A percentile compares a stretch with the other conserved stretches of the same genome.
Conservation (phyloP, 2,113 vertebrate genomes). For the Hydropotes inermis region DNA sequence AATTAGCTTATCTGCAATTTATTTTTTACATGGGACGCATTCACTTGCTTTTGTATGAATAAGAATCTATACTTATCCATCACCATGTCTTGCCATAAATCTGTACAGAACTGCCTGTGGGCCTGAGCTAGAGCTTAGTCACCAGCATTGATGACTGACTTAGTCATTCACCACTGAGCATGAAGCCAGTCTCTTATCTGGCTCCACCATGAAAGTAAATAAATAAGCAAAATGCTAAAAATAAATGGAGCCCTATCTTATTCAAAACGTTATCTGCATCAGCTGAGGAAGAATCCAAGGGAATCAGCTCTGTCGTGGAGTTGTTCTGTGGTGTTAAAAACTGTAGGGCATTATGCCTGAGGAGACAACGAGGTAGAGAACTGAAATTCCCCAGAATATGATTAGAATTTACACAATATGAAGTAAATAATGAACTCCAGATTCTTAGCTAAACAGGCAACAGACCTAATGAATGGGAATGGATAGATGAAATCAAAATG, state of each 20-base stretch:
- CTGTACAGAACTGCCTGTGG: conserved; percentile 5
- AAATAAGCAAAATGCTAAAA: conserved; percentile 30
- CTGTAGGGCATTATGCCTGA: not conserved
- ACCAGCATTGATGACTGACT: not conserved
- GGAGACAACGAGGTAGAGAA: not conserved
- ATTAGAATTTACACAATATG: not conserved
- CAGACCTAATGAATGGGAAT: not conserved
- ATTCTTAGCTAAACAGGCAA: not conserved
- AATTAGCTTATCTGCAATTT: conserved; percentile 51
- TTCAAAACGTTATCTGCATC: conserved; percentile 34
- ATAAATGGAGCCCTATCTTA: not conserved
- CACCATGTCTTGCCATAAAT: not conserved
- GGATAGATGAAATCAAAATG: not conserved
- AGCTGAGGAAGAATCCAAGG: not conserved
- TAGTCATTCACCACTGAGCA: not conserved
- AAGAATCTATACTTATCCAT: conserved; percentile 2
- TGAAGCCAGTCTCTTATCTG: conserved; percentile 47
- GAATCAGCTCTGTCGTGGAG: not conserved
- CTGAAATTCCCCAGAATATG: not conserved
- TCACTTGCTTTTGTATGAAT: conserved; percentile 43
- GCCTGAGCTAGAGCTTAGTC: not conserved
- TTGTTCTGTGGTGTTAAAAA: not conserved
- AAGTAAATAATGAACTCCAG: not conserved
- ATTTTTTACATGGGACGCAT: conserved; percentile 3
- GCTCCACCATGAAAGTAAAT: conserved; percentile 27